These are phyloP conservation scores for Hestina assimilis DNA, from an alignment of 1,140 invertebrate genomes.

Conservation along the genomic window DNA sequence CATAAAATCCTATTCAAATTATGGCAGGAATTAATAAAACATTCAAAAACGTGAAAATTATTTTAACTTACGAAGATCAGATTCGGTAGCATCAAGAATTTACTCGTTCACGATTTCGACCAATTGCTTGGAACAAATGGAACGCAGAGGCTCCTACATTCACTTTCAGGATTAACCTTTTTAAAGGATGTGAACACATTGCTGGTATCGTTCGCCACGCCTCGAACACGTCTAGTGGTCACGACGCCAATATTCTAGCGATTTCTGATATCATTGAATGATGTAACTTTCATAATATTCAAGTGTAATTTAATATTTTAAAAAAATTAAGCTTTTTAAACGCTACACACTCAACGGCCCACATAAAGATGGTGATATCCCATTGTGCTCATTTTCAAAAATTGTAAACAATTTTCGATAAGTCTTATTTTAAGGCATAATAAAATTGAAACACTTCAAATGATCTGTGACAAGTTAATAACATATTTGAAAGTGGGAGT, in stretches of 20 bases:
- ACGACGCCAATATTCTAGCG: not conserved
- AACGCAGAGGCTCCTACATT: not conserved
- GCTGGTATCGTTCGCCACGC: constrained; percentile 7
- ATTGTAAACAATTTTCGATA: too few relatives aligned
- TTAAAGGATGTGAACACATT: constrained; percentile 9
- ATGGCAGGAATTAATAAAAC: too few relatives aligned
- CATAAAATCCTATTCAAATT: too few relatives aligned
- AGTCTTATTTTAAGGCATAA: too few relatives aligned
- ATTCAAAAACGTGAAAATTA: too few relatives aligned
- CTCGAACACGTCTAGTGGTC: not conserved
- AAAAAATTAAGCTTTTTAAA: not conserved
- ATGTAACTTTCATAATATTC: not conserved
- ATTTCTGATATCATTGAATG: not conserved
- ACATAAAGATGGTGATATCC: too few relatives aligned
- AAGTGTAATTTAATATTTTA: not conserved
- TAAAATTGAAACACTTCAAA: too few relatives aligned
- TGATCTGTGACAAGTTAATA: too few relatives aligned
- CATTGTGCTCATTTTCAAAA: too few relatives aligned
- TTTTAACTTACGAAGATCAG: not conserved
- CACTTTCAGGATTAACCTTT: constrained; percentile 14
- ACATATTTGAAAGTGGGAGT: too few relatives aligned
- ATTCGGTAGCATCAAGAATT: not conserved
- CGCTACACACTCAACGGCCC: too few relatives aligned
- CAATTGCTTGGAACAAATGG: not conserved
- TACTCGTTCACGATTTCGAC: not conserved